Evolutionary conservation across 53 echinoderm and acorn worm species (phyloP), one percentile per base, ranked within the genome.

Genomic region (Astropecten irregularis): DNA sequence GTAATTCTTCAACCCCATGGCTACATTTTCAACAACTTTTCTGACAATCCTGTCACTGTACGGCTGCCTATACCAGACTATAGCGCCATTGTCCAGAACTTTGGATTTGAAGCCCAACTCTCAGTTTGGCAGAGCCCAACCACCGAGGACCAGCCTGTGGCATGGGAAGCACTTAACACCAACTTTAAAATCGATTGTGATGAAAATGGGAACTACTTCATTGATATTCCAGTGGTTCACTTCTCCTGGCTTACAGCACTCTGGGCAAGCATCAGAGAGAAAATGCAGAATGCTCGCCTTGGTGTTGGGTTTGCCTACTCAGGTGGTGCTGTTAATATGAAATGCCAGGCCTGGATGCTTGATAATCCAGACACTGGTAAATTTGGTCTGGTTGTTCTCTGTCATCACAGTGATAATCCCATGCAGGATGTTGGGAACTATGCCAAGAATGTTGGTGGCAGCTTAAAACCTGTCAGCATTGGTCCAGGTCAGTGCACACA

Each of bases 291-390:
- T 49, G 86, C 92, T 0, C 74, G 89, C 21, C 88, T 86, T 35
- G 85, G 88, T 0, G 54, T 95, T 40, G 89, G 88, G 16, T 89
- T 87, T 51, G 71, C 81, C 2, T 94, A 92, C 53, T 90, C 89
- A 4, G 95, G 90, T n/a, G 92, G 92, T 3, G 90, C 95, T 3
- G 86, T 87, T 47, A 89, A 69, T 51, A 93, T 99, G 93, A 99
- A 95, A 49, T 99, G 99, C 57, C 99, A 95, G 70, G 99, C 99
- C 6, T 94, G 95, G 90, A 99, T 99, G 99, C 82, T 94, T 61
- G 99, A 99, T 27, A 92, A 61, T 46, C 54, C 87, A 37, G 90
- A 99, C 66, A 90, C 99, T 0, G 85, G 90, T 29, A 99, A 94
- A 50, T 99, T 99, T 90, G 94, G 94, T 32, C 88, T 99, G 28